phyloP scores from a whole-genome alignment of 2,888 invertebrate species.

The Hoplodrina ambigua region DNA sequence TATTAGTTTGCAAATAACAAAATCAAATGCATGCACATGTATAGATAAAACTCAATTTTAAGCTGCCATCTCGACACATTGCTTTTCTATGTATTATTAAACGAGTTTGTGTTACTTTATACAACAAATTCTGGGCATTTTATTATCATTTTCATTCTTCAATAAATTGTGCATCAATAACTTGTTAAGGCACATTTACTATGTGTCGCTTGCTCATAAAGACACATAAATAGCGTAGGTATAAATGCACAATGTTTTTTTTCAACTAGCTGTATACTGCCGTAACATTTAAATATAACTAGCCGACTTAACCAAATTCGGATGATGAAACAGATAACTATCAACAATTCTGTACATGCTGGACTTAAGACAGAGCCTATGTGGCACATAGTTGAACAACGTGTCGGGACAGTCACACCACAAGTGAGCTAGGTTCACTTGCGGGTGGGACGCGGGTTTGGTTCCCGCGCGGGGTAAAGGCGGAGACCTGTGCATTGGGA shows the following conservation, averaged over 20 bases:
- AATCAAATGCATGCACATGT: conserved; percentile 25
- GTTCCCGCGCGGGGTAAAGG: conserved; percentile 58
- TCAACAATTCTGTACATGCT: conserved; percentile 76
- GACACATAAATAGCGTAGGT: neutral
- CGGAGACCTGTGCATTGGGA: conserved; percentile 89
- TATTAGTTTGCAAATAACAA: conserved; percentile 4
- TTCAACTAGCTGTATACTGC: too few species aligned
- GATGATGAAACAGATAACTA: conserved; percentile 82
- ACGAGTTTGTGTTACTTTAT: neutral
- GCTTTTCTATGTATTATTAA: neutral
- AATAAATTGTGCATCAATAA: neutral
- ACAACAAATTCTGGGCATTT: neutral
- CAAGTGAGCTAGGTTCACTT: conserved; percentile 68
- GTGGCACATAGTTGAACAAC: conserved; percentile 79
- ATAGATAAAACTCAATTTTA: conserved; percentile 1
- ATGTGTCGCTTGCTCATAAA: neutral
- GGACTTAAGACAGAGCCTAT: conserved; percentile 80
- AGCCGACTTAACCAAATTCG: conserved; percentile 79
- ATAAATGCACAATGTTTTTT: neutral
- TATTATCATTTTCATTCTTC: neutral
- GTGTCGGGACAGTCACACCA: conserved; percentile 85
- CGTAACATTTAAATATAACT: conserved; percentile 77
- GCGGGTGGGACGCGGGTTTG: conserved; percentile 65
- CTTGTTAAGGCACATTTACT: conserved; percentile 8
- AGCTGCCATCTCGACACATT: conserved; percentile 35